Conservation (phyloP, 2,888 invertebrate species). For the Odontocolon sp. region DNA sequence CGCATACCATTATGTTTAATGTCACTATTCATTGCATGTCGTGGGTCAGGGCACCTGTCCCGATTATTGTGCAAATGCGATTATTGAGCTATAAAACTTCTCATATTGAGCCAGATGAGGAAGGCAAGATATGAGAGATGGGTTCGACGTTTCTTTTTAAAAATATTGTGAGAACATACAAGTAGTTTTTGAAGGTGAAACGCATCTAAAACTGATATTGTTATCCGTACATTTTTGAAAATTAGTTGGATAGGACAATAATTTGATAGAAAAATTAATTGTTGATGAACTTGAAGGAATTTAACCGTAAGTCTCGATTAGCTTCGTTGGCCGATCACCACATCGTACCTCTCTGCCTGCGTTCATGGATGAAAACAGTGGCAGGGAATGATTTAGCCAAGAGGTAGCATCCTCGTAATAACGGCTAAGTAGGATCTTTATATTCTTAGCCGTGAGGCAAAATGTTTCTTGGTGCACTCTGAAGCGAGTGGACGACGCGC, state of each 20-base stretch:
- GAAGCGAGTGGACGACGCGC: slow-evolving; percentile 44
- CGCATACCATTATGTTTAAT: not conserved
- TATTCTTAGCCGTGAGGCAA: slow-evolving; percentile 79
- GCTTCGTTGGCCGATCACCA: not conserved
- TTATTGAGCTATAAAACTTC: too few species aligned
- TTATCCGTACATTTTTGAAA: not conserved
- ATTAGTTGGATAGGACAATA: not conserved
- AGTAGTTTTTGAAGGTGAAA: too few species aligned
- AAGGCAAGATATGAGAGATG: not conserved
- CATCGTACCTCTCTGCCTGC: slow-evolving; percentile 28
- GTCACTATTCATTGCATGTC: not conserved
- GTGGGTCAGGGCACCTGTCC: slow-evolving; percentile 49
- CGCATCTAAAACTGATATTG: too few species aligned
- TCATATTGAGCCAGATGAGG: too few species aligned
- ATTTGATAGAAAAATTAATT: not conserved
- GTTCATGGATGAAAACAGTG: slow-evolving; percentile 70
- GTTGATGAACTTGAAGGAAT: not conserved
- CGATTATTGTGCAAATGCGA: slow-evolving; percentile 45
- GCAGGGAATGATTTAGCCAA: slow-evolving; percentile 76
- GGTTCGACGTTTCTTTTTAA: slow-evolving; percentile 33
- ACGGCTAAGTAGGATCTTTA: slow-evolving; percentile 80
- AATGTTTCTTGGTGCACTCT: slow-evolving; percentile 2
- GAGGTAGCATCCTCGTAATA: slow-evolving; percentile 76
- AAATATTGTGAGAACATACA: too few species aligned
- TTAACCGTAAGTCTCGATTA: slow-evolving; percentile 12